Percentiles rank a stretch among this genome's conserved stretches.
Evolutionary conservation across 2,797 vertebrate genomes (phyloP).

Genomic region (Oceanodroma leucorhoa): DNA sequence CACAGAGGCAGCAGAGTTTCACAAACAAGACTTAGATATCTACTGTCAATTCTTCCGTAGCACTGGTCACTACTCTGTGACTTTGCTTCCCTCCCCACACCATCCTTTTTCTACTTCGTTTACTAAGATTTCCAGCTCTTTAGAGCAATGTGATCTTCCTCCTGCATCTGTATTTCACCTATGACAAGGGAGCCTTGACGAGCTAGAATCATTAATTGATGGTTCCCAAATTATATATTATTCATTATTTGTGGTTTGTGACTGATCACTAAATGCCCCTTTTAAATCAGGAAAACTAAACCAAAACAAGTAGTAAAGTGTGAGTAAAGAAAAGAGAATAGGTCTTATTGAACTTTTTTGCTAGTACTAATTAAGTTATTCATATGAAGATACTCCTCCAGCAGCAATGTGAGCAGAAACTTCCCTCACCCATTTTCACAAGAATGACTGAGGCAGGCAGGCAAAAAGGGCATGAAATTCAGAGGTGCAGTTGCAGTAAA

Average conservation of each 20-base stretch:
- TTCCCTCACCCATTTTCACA: background rate
- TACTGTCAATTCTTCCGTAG: background rate
- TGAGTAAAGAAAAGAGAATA: background rate
- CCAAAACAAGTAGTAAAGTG: background rate
- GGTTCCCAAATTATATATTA: background rate
- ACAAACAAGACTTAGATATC: background rate
- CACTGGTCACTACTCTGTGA: background rate
- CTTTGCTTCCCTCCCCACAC: background rate
- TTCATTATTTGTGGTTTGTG: background rate
- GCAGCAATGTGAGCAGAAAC: background rate
- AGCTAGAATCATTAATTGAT: background rate
- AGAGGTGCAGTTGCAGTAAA: background rate
- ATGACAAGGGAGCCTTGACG: background rate
- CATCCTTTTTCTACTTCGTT: background rate
- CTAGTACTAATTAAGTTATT: background rate
- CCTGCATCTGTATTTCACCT: background rate
- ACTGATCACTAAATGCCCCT: background rate
- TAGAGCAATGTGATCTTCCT: background rate
- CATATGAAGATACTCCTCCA: background rate
- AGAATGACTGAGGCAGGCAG: background rate
- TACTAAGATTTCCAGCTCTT: background rate
- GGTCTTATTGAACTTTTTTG: background rate
- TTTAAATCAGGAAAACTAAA: background rate
- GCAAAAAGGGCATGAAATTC: background rate
- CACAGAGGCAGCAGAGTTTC: background rate